These are phyloP conservation scores for Orthonychiurus folsomi DNA, from an alignment of 2,888 invertebrate genomes.

Conservation along the genomic window DNA sequence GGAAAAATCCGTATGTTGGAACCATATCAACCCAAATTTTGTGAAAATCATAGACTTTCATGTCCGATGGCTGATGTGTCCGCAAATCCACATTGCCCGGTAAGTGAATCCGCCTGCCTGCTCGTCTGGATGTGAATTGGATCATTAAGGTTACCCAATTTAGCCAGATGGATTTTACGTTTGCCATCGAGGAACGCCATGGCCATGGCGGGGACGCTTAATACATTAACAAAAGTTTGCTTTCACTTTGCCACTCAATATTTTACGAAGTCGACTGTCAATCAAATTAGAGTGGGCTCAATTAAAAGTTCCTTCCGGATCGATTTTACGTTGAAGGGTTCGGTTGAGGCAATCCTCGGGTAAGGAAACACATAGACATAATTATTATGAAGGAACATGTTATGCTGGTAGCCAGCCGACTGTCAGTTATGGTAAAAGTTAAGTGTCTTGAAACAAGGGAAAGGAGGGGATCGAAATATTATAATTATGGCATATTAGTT, in stretches of 20 bases:
- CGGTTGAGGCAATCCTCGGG: too few species aligned
- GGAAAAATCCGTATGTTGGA: constrained; percentile 88
- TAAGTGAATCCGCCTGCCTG: constrained; percentile 11
- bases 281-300: neutral
- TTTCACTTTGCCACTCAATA: neutral
- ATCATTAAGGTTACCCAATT: too few species aligned
- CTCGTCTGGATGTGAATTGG: too few species aligned
- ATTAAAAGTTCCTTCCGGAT: too few species aligned
- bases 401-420: too few species aligned
- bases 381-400: too few species aligned
- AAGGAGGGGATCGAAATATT: neutral
- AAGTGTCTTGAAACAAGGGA: neutral
- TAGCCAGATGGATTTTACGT: too few species aligned
- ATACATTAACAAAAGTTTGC: neutral
- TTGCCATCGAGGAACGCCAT: too few species aligned
- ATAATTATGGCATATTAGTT: neutral
- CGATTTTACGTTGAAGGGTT: too few species aligned
- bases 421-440: too few species aligned
- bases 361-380: too few species aligned
- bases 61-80: constrained; percentile 47
- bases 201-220: too few species aligned
- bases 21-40: constrained; percentile 83
- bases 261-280: neutral
- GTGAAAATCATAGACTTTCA: constrained; percentile 66
- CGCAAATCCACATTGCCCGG: constrained; percentile 28